A percentile compares a stretch with the other conserved stretches of the same genome.
phyloP scores from a whole-genome alignment of 2,888 invertebrate species.

The Halocaridina rubra region DNA sequence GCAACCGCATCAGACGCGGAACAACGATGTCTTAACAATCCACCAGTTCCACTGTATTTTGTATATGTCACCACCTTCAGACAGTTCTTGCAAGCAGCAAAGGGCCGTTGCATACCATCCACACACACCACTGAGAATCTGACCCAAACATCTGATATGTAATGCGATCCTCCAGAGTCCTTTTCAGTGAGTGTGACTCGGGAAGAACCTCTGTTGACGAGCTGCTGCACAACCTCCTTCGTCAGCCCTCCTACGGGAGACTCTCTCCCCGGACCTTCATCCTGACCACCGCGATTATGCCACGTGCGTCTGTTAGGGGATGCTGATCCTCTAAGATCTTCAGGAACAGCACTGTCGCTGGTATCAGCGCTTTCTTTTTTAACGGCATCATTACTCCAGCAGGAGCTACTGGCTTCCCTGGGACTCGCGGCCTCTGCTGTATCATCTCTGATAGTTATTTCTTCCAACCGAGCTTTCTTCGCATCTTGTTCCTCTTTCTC shows the following conservation, averaged over 20 bases:
- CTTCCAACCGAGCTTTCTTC: constrained; percentile 23
- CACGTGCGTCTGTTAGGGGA: constrained; percentile 44
- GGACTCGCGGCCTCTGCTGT: constrained; percentile 42
- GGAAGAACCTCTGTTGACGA: constrained; percentile 43
- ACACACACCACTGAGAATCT: constrained; percentile 60
- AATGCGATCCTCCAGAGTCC: constrained; percentile 54
- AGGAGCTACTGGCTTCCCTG: constrained; percentile 57
- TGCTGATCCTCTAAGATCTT: constrained; percentile 26
- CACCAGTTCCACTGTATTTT: constrained; percentile 61
- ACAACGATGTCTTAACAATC: constrained; percentile 54
- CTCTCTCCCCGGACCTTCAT: constrained; percentile 35
- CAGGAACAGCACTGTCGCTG: constrained; percentile 39
- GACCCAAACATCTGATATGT: constrained; percentile 60
- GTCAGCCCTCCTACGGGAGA: constrained; percentile 10
- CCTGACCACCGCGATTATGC: constrained; percentile 3
- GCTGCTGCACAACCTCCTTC: constrained; percentile 58
- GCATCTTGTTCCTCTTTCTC: constrained; percentile 48
- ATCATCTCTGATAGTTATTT: constrained; percentile 25
- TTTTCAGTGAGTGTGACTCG: constrained; percentile 56
- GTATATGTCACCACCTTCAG: constrained; percentile 62
- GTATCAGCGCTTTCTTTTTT: constrained; percentile 56
- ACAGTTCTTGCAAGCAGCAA: constrained; percentile 59
- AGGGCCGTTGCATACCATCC: constrained; percentile 49
- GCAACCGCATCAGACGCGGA: constrained; percentile 38
- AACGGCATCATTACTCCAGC: constrained; percentile 37